Base-by-base conservation (phyloP, 2,113 vertebrate species). In the Sitta europaea region DNA sequence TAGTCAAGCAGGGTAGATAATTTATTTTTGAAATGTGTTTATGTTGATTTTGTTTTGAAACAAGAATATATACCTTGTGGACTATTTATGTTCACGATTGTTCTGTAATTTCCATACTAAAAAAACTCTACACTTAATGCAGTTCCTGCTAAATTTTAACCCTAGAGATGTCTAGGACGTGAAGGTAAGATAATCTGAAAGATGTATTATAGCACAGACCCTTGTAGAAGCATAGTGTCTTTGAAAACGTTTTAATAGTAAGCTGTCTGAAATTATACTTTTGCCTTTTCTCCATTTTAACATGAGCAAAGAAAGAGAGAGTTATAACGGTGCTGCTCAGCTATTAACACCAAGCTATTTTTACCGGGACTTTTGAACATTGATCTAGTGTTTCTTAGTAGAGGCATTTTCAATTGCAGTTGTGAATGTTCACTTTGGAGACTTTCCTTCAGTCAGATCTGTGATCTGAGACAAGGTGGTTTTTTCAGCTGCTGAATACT, bases 41-140 rank as follows among this genome's bases (percentile, higher is more conserved):
- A 70, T 82, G 82, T 73, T 70, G 57, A 73, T 94, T 90, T 75
- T 80, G 21, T 71, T 90, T 88, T 93, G 54, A 47, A 94, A 83
- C 1, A 15, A 79, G 76, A 83, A 33, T 66, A 25, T 36, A 53
- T 40, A 13, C 6, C 27, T 70, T 62, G 24, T 0, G 3, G 47
- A 92, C 80, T 86, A 92, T 57, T 82, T 78, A 12, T 42, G 15
- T 85, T 92, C 47, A 58, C 73, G 50, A 62, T 76, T 3, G 2
- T 79, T 92, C 40, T 83, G 31, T 83, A 63, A 75, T 88, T 91
- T 91, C 43, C 2, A 1, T 74, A 66, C 54, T 47, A 40, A 59
- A 84, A 81, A 67, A 4, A 0, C 18, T 4, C 40, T 66, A 59
- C 9, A 27, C 7, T 63, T 63, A 23, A 27, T 50, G 48, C 20